Base-by-base conservation (phyloP, 2,888 invertebrate species). In the Coleophora deauratella region DNA sequence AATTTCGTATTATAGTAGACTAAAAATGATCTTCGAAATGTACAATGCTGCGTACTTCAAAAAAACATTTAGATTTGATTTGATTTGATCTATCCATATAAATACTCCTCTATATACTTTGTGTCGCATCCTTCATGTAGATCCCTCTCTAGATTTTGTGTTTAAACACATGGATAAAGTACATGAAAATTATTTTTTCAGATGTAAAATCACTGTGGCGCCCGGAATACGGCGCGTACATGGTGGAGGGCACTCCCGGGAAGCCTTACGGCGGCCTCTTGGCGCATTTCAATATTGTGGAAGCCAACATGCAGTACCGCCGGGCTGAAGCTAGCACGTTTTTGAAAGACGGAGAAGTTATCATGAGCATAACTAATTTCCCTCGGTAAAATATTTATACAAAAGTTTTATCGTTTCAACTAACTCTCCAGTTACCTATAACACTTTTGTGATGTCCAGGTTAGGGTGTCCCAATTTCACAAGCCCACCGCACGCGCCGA, bases 231-330 rank as follows among this genome's bases (percentile, higher is more conserved):
- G 99, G 96, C 2, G 93, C 95, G n/a, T 99, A 98, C 68, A 99
- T 99, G 98, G 90, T 98, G 43, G 98, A 99, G 86, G 99, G 99
- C 12, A 99, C 99, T 0, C 99, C 99, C 0, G 99, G 99, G 1
- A 91, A 93, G 62, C 96, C 96, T 0, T 99, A 98, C 62, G 98
- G 98, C 7, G 96, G 97, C 1, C 86, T 97, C 10, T 86, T 99
- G 67, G 97, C 97, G 6, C 97, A 99, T 85, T 98, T 99, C 75
- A 99, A 99, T 77, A 91, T 97, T 46, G 99, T 99, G 4, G 99
- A 99, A 77, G 95, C 97, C 6, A 99, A 99, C 76, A 99, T 99
- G 99, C 91, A 89, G 53, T 90, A 93, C 59, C 88, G 97, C 38
- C 88, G 98, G 51, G 91, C 95, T 52, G 97, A 98, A 81, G 93